Evolutionary conservation across 1,140 invertebrate species (phyloP), one percentile per base, ranked within the genome.

Genomic region (Luehdorfia chinensis): DNA sequence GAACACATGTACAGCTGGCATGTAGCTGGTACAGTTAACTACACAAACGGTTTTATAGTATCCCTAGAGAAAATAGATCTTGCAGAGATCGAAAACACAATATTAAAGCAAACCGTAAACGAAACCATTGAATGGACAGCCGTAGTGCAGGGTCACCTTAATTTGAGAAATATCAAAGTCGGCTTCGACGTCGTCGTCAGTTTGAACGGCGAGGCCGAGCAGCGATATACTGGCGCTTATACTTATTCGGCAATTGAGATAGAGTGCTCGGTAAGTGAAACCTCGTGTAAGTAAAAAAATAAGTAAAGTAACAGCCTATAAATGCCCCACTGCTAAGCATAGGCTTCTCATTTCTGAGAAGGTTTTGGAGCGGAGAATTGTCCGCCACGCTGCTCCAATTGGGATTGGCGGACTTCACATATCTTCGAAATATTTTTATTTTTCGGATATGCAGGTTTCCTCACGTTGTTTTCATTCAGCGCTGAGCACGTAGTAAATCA

Each of bases 41-140:
- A 76, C 47, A 67, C 60, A 3, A 75, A 81, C 16, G 72, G 68
- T 1, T 81, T 76, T 21, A 34, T 73, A 0, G 43, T 72, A 0
- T 72, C 73, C 6, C 57, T 78, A 16, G 56, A 75, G 39, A 63
- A 61, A 16, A 48, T 77, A 1, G 62, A 70, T 9, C 16, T 75
- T 0, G 51, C 34, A 0, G 48, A 59, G 11, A 56, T 70, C 8
- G 6, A n/a, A 1, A 15, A 34, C 5, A 4, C 1, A 0, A 39
- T 58, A 1, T n/a, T 4, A 8, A 44, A 13, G 11, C 33, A 25
- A 21, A 52, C 36, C 6, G 55, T 55, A 0, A 45, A 63, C 30
- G 55, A 31, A 0, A 53, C 31, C 0, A 1, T 9, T 0, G 19
- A 52, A 1, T 54, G 41, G 6, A 4, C 9, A 0, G 62, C 50